Percentiles rank a stretch among this genome's conserved stretches.
Conservation (phyloP, 2,888 invertebrate genomes). For the Hipparchia semele region DNA sequence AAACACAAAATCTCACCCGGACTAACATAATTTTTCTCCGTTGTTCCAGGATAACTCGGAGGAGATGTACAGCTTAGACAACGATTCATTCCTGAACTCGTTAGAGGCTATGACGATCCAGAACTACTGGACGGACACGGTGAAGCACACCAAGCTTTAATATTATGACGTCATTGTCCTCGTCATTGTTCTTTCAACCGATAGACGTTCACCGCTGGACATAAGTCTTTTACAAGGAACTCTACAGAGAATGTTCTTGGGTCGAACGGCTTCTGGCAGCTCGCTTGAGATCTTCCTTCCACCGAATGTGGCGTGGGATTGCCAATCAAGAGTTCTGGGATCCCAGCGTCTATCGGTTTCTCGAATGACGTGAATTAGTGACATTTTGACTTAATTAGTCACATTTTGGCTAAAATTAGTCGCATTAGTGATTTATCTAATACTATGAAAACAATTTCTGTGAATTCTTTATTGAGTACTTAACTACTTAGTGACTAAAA, state of each 20-base stretch:
- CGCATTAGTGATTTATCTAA: background rate
- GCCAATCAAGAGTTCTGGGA: no score
- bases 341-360: background rate
- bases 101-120: constrained; percentile 97
- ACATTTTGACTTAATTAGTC: constrained; percentile 15
- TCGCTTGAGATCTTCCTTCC: no score
- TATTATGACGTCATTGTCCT: background rate
- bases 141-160: constrained; percentile 94
- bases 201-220: background rate
- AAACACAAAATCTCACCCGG: background rate
- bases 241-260: background rate
- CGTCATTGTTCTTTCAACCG: background rate
- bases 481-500: background rate
- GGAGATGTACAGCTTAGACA: constrained; percentile 97
- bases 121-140: constrained; percentile 96
- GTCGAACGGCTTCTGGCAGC: no score
- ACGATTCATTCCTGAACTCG: constrained; percentile 96
- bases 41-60: constrained; percentile 94
- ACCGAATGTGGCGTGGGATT: no score
- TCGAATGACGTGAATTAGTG: background rate
- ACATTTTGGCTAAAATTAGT: constrained; percentile 7
- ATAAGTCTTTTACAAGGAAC: background rate
- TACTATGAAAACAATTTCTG: background rate
- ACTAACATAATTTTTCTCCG: background rate
- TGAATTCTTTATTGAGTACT: background rate